phyloP scores from a whole-genome alignment of 2,888 invertebrate genomes.

The Leptinotarsa juncta region DNA sequence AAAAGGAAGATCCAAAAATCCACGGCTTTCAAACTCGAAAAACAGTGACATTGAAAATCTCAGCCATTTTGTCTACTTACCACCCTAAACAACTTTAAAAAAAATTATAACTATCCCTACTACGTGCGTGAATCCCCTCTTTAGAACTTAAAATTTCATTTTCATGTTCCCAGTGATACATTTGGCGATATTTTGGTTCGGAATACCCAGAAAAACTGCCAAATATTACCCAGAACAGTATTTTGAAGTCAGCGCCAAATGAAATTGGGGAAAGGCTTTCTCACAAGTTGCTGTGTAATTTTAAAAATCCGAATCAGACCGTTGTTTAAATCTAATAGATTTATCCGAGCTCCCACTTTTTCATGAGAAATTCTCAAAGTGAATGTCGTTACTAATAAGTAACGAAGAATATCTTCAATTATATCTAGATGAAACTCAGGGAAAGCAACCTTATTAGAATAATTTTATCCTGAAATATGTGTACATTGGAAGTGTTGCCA shows the following conservation, averaged over 20 bases:
- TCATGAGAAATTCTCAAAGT: neutral
- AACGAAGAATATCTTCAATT: constrained; percentile 5
- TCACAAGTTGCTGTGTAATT: neutral
- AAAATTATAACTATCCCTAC: no score
- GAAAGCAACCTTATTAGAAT: constrained; percentile 43
- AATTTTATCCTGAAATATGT: constrained; percentile 34
- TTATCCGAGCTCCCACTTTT: constrained; percentile 4
- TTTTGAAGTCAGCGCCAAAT: constrained; percentile 7
- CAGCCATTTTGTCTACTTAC: no score
- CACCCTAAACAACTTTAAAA: no score
- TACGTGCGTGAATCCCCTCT: no score
- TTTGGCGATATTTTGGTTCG: neutral
- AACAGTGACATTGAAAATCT: no score
- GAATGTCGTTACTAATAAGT: neutral
- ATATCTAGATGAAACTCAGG: constrained; percentile 44
- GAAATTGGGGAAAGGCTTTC: neutral
- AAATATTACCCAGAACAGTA: constrained; percentile 1
- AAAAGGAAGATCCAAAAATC: no score
- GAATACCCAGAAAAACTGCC: neutral
- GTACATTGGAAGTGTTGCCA: constrained; percentile 50
- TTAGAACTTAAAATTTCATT: neutral
- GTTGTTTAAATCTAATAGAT: neutral
- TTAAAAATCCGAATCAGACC: neutral
- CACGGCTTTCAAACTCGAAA: no score
- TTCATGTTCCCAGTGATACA: neutral